These are phyloP conservation scores for Chascanopsetta lugubris DNA, from an alignment of 2,113 vertebrate genomes.

Conservation along the genomic window DNA sequence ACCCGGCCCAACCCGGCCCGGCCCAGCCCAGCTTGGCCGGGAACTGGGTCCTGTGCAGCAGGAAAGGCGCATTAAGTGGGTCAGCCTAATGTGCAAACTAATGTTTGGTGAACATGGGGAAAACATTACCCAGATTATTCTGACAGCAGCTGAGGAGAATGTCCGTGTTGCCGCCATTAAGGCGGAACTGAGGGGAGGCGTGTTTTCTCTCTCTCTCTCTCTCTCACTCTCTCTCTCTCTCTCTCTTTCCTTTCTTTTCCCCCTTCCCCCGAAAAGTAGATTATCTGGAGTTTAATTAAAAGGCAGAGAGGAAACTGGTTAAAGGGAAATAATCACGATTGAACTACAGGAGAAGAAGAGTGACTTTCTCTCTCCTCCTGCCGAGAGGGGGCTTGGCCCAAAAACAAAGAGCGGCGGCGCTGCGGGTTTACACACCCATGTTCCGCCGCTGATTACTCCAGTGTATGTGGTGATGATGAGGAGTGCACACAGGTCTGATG, in stretches of 20 bases:
- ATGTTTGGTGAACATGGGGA: slow-evolving; percentile 90
- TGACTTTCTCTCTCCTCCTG: slow-evolving; percentile 37
- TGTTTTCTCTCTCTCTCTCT: slow-evolving; percentile 31
- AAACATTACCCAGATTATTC: slow-evolving; percentile 89
- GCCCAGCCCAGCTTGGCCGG: slow-evolving; percentile 35
- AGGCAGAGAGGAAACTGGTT: slow-evolving; percentile 61
- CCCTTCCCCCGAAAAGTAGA: slow-evolving; percentile 43
- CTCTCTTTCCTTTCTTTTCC: slow-evolving; percentile 24
- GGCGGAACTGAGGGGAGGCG: slow-evolving; percentile 75
- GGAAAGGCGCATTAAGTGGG: slow-evolving; percentile 90
- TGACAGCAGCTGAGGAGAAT: slow-evolving; percentile 87
- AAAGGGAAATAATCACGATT: slow-evolving; percentile 60
- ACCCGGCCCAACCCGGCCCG: slow-evolving; percentile 30
- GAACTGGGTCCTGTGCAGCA: slow-evolving; percentile 83
- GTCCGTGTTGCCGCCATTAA: slow-evolving; percentile 83
- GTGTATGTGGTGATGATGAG: slow-evolving; percentile 62
- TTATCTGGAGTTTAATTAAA: slow-evolving; percentile 63
- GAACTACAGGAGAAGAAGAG: slow-evolving; percentile 40
- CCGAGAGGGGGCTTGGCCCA: slow-evolving; percentile 32
- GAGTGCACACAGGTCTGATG: slow-evolving; percentile 73
- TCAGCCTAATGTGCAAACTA: slow-evolving; percentile 91
- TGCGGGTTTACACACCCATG: slow-evolving; percentile 64
- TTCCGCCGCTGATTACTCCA: slow-evolving; percentile 62
- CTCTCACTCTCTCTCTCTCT: slow-evolving; percentile 22
- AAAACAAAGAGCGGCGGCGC: slow-evolving; percentile 46